Evolutionary conservation across 1,140 invertebrate species (phyloP).

Genomic region (Drosophila paulistorum): DNA sequence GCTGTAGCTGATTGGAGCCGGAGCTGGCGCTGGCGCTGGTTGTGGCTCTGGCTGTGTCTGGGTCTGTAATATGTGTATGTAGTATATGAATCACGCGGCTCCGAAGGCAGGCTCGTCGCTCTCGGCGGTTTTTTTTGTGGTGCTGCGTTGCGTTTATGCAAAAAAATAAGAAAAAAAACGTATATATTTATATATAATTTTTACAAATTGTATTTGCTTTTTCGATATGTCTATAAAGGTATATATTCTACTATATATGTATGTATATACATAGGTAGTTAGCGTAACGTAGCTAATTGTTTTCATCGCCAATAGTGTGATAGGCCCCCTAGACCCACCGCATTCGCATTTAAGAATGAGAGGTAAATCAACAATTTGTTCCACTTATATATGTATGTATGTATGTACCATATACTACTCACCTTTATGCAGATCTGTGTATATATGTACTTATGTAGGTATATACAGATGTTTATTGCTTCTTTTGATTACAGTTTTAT

Average conservation of each 20-base stretch:
- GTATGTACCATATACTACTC: not conserved
- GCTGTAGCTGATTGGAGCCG: conserved; percentile 15
- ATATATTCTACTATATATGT: not conserved
- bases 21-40: conserved; percentile 25
- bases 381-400: not conserved
- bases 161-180: conserved; percentile 24
- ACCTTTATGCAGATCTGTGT: not conserved
- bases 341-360: not conserved
- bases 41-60: not conserved
- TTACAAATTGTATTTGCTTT: conserved; percentile 9
- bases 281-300: conserved; percentile 22
- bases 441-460: not conserved
- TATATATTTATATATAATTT: not conserved
- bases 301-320: conserved; percentile 9
- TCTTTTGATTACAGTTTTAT: conserved; percentile 6
- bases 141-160: not conserved
- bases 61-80: conserved; percentile 24
- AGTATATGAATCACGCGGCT: conserved; percentile 56
- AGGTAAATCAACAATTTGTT: not conserved
- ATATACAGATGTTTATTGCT: not conserved
- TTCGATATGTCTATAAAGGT: conserved; percentile 12
- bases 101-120: conserved; percentile 13
- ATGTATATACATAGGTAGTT: conserved; percentile 10
- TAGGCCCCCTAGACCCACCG: not conserved
- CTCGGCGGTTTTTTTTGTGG: not conserved